A percentile compares a stretch with the other conserved stretches of the same genome.
Evolutionary conservation across 1,140 invertebrate genomes (phyloP).

Genomic region (Thaumetopoea pityocampa): DNA sequence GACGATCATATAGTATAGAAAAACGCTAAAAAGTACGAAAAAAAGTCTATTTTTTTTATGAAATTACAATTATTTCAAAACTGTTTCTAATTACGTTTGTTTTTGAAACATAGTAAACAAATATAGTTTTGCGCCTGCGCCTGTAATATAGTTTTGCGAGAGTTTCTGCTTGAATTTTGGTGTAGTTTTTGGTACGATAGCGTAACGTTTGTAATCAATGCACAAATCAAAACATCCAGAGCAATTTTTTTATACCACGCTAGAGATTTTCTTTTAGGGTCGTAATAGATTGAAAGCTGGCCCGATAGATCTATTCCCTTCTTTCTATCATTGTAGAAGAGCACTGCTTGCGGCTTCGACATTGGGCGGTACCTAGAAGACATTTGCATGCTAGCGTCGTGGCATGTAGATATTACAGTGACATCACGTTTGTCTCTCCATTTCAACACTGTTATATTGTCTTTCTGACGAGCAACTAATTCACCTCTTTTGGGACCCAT

Average conservation of each 20-base stretch:
- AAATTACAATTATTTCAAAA: conserved; percentile 6
- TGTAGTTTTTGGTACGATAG: background rate
- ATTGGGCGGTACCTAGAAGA: conserved; percentile 7
- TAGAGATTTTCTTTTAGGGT: conserved; percentile 9
- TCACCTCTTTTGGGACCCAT: too few species aligned
- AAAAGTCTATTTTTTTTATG: conserved; percentile 6
- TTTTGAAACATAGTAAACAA: conserved; percentile 10
- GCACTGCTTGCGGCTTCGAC: conserved; percentile 5
- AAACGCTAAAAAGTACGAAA: conserved; percentile 6
- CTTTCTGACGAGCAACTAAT: too few species aligned
- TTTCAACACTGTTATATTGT: too few species aligned
- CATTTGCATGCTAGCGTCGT: conserved; percentile 2
- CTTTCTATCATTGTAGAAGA: conserved; percentile 6
- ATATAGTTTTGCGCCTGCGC: conserved; percentile 8
- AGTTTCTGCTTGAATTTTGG: background rate
- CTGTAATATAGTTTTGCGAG: background rate
- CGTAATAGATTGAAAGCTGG: conserved; percentile 12
- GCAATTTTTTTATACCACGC: conserved; percentile 1
- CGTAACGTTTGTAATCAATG: background rate
- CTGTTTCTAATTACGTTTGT: conserved; percentile 11
- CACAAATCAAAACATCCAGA: conserved; percentile 2
- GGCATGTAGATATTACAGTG: conserved; percentile 17
- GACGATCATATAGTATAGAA: conserved; percentile 11
- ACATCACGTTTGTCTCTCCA: too few species aligned
- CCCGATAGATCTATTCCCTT: conserved; percentile 13